A percentile compares a stretch with the other conserved stretches of the same genome.
These are phyloP conservation scores for Andricus grossulariae DNA, from an alignment of 1,140 invertebrate species.

Conservation along the genomic window DNA sequence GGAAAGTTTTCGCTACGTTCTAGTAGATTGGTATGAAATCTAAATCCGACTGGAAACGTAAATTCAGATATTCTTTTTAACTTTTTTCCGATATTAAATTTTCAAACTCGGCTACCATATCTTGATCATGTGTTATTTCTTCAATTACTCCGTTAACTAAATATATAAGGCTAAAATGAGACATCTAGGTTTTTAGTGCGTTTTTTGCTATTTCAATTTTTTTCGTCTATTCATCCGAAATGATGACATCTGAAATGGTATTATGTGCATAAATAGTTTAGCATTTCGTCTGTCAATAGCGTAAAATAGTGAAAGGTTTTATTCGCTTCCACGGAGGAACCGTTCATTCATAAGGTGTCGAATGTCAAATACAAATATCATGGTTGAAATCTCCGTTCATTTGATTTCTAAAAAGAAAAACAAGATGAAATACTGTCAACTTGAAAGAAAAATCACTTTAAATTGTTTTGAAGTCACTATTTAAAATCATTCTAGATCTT, in stretches of 20 bases:
- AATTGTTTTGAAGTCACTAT: too few relatives aligned
- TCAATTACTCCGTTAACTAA: too few relatives aligned
- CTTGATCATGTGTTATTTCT: too few relatives aligned
- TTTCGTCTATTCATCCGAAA: too few relatives aligned
- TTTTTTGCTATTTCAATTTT: too few relatives aligned
- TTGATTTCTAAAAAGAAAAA: background rate
- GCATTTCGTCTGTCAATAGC: background rate
- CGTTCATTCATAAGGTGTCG: background rate
- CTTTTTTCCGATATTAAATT: background rate
- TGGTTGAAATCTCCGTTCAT: background rate
- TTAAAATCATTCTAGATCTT: too few relatives aligned
- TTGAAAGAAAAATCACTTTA: background rate
- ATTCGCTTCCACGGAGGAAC: background rate
- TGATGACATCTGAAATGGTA: background rate
- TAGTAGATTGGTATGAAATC: background rate
- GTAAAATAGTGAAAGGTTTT: background rate
- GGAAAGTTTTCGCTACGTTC: background rate
- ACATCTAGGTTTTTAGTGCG: too few relatives aligned
- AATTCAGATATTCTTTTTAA: background rate
- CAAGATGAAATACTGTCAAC: background rate
- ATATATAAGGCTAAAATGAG: too few relatives aligned
- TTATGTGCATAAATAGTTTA: background rate
- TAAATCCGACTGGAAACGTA: background rate
- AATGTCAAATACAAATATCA: background rate
- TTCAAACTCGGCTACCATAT: background rate